Base-by-base conservation (phyloP, 2,113 vertebrate species). In the Australoheros scitulus region DNA sequence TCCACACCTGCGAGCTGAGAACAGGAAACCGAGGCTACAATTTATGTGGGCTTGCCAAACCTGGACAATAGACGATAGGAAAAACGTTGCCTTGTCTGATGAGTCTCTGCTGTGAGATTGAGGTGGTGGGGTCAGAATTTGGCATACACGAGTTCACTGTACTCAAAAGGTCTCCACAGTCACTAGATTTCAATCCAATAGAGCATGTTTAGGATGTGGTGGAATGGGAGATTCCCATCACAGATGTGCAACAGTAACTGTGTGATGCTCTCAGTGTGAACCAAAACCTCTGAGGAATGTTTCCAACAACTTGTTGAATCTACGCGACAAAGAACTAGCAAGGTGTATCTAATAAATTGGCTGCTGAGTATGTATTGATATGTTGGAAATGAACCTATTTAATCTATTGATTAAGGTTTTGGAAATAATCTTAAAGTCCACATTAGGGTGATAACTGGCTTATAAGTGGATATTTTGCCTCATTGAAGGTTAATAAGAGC, bases 391-490 rank as follows among this genome's bases (percentile, higher is more conserved):
- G 1, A 72, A 72, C 11, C 26, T 34, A 55, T 72, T 72, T 29
- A 55, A 72, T 55, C 47, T 34, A 14, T 55, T 72, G 26, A 43
- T 52, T 72, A 72, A 72, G 3, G 24, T 20, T 52, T 52, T 32
- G 65, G 50, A 32, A 32, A 72, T 50, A 32, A 72, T 32, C 2
- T 18, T 11, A 52, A 72, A 52, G 17, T 72, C 43, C 43, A 52
- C 11, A 29, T 72, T 72, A 72, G 65, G 43, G 7, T 57, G 15
- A 60, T 43, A 24, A 58, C 15, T 79, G 34, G 17, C 15, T 18
- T 22, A 79, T 60, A 80, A 86, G 74, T 55, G 72, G 24, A 83
- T 82, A 59, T 86, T 80, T 89, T 52, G 52, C 83, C 79, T 88
- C 36, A 6, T 18, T 86, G 61, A 82, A 81, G 79, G 77, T 58